These are phyloP conservation scores for Phalacrocorax brasilianus DNA, from an alignment of 2,113 vertebrate species.

Conservation along the genomic window DNA sequence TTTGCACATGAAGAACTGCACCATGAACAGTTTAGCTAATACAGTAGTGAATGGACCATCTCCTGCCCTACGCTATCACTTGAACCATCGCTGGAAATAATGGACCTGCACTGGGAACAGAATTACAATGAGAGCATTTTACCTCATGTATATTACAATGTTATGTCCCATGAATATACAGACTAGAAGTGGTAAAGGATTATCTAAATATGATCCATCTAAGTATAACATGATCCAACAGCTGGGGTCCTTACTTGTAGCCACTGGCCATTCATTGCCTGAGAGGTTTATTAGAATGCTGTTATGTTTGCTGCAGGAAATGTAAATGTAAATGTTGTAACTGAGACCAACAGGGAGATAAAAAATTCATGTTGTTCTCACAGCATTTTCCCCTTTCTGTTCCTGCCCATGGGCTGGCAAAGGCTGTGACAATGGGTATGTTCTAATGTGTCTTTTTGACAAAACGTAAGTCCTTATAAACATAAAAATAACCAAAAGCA, in stretches of 20 bases:
- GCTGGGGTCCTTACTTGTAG: not conserved
- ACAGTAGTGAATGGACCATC: not conserved
- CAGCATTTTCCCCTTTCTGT: not conserved
- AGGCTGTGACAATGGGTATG: not conserved
- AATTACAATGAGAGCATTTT: not conserved
- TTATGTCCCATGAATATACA: not conserved
- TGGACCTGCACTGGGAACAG: not conserved
- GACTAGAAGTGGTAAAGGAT: not conserved
- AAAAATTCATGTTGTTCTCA: not conserved
- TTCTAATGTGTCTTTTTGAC: not conserved
- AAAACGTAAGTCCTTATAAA: not conserved
- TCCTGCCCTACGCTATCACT: not conserved
- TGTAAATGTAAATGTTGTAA: not conserved
- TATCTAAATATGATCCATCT: not conserved
- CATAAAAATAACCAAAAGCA: not conserved
- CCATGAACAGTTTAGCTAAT: not conserved
- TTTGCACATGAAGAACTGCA: not conserved
- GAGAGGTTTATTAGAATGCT: not conserved
- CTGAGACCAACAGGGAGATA: not conserved
- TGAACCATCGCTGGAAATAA: not conserved
- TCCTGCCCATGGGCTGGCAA: not conserved
- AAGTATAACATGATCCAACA: not conserved
- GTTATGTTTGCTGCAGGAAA: not conserved
- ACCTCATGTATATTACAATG: not conserved
- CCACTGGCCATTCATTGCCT: not conserved